Percentiles rank a stretch among this genome's conserved stretches.
phyloP scores from a whole-genome alignment of 2,888 invertebrate genomes.

The Parnassius mnemosyne region DNA sequence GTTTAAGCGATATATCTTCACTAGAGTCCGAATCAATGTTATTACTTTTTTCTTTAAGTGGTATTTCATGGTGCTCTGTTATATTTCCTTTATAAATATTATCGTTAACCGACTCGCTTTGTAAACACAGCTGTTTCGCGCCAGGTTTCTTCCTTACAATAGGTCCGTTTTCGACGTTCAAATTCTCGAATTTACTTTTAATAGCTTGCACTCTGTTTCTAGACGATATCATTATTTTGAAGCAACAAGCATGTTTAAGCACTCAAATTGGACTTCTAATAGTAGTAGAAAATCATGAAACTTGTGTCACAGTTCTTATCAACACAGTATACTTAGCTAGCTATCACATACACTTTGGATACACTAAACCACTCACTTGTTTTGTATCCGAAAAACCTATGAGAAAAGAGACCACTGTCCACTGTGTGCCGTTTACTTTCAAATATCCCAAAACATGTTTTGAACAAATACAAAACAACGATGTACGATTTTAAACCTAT shows the following conservation, averaged over 20 bases:
- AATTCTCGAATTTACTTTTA: constrained; percentile 82
- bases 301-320: constrained; percentile 18
- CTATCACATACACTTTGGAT: constrained; percentile 9
- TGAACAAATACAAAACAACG: constrained; percentile 19
- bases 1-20: constrained; percentile 44
- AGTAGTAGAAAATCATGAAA: constrained; percentile 17
- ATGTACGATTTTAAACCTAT: constrained; percentile 33
- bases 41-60: constrained; percentile 21
- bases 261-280: constrained; percentile 23
- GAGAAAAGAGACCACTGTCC: neutral
- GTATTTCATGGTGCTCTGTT: constrained; percentile 29
- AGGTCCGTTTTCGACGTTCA: constrained; percentile 56
- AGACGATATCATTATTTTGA: constrained; percentile 72
- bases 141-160: constrained; percentile 34
- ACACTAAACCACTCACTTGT: constrained; percentile 16
- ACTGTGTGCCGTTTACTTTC: constrained; percentile 11
- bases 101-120: constrained; percentile 22
- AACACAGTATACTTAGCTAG: constrained; percentile 5
- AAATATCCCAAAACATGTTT: constrained; percentile 21
- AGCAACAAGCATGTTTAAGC: constrained; percentile 51
- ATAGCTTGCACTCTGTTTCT: constrained; percentile 83
- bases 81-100: constrained; percentile 26
- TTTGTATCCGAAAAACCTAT: neutral
- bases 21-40: constrained; percentile 39
- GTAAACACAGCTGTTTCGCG: constrained; percentile 37